Base-by-base conservation (phyloP, 1,140 invertebrate species). In the Mylabris phalerata region DNA sequence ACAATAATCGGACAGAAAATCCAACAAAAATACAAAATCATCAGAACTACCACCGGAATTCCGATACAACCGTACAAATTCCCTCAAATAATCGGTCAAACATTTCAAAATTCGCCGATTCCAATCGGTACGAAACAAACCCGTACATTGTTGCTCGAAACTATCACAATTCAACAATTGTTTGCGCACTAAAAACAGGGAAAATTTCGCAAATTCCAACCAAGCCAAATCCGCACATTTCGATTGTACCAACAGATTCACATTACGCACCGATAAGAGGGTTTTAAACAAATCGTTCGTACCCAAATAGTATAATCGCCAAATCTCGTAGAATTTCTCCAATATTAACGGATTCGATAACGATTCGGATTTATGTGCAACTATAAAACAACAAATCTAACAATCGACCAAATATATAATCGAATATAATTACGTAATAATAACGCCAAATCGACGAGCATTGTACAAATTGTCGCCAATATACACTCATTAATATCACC, bases 1-100 rank as follows among this genome's bases (percentile, higher is more conserved):
- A 57, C 69, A 72, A 63, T 61, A 72, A 51, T 70, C 68, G 5
- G 71, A 65, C n/a, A 71, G 50, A 62, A 72, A 72, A 24, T 64
- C 60, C 9, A 72, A 50, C 32, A 71, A 50, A 26, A 58, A 63
- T 5, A 58, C 48, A 56, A 71, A 70, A 42, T 67, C 60, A n/a
- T 46, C 46, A 6, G 49, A 24, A n/a, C 51, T 41, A 9, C 55
- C 48, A 10, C 54, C 46, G 19, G 45, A 51, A 4, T 60, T 50
- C 11, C 50, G 55, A 26, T 55, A 56, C 26, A 47, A 45, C 9
- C 45, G 45, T 10, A 61, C 44, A 46, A 64, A 63, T 19, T 44
- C 39, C 42, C 57, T 61, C 1, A 67, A 55, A 61, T 64, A 69
- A 45, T 51, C 41, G 9, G 61, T 63, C 39, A 63, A 50, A 40